Percentiles rank a stretch among this genome's conserved stretches.
These are phyloP conservation scores for Spilarctia lutea DNA, from an alignment of 2,888 invertebrate genomes.

Conservation along the genomic window DNA sequence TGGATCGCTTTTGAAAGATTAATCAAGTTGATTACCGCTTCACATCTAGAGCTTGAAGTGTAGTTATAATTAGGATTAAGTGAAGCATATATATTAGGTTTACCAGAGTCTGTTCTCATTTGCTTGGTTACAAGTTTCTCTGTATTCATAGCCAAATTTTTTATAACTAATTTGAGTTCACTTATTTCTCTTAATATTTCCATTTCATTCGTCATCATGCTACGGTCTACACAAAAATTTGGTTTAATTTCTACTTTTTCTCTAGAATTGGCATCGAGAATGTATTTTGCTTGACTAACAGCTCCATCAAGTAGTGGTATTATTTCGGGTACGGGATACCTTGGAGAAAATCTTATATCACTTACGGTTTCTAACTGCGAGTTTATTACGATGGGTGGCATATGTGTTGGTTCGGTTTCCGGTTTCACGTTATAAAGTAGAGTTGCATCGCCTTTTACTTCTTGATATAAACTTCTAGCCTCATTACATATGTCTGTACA, in stretches of 20 bases:
- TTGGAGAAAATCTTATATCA: slow-evolving; percentile 16
- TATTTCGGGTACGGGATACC: slow-evolving; percentile 51
- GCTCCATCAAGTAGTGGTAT: slow-evolving; percentile 71
- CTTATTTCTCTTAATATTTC: slow-evolving; percentile 67
- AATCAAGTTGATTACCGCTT: slow-evolving; percentile 31
- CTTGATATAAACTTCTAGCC: slow-evolving; percentile 24
- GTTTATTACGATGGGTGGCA: slow-evolving; percentile 19
- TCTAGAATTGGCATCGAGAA: slow-evolving; percentile 52
- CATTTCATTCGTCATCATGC: slow-evolving; percentile 50
- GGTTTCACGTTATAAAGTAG: slow-evolving; percentile 24
- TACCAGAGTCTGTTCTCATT: slow-evolving; percentile 40
- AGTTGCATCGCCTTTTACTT: slow-evolving; percentile 28
- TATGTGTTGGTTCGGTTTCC: background rate
- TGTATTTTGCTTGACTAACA: slow-evolving; percentile 64
- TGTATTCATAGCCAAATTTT: slow-evolving; percentile 63
- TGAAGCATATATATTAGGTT: slow-evolving; percentile 32
- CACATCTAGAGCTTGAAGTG: slow-evolving; percentile 34
- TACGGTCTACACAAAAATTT: slow-evolving; percentile 31
- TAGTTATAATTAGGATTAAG: slow-evolving; percentile 28
- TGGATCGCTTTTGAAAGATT: slow-evolving; percentile 63
- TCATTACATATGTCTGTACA: slow-evolving; percentile 31
- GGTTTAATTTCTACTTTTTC: slow-evolving; percentile 35
- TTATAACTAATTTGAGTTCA: slow-evolving; percentile 67
- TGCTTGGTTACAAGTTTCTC: slow-evolving; percentile 64
- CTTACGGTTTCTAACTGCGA: slow-evolving; percentile 26